Evolutionary conservation across 2,113 vertebrate species (phyloP), one percentile per base, ranked within the genome.

Genomic region (Athene cunicularia): DNA sequence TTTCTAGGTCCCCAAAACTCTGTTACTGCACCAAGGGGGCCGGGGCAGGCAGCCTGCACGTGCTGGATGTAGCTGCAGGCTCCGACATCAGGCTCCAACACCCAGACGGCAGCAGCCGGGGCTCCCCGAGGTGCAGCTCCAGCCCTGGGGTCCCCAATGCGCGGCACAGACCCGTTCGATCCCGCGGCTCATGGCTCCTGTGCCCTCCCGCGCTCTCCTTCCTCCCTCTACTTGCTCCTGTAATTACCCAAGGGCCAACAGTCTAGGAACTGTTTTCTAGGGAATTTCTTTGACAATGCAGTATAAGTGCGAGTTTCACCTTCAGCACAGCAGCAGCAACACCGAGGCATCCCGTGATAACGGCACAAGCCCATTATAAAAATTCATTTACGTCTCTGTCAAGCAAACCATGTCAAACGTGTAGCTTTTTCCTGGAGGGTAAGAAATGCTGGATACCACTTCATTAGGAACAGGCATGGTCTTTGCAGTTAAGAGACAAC

Each of bases 191-290:
- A 6, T 37, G 3, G 2, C 10, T 26, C 6, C 19, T 8, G 21
- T 5, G 49, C 58, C 47, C 67, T 55, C 89, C 72, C 64, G 18
- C 3, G 24, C 53, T 37, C 8, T 19, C 52, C 2, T 63, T 30
- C 64, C n/a, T 53, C 41, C 37, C 89, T 32, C 14, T 8, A 39
- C 35, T 28, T 27, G 45, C 77, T 66, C 20, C 6, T 1, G 32
- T 58, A 58, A 75, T 67, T 33, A 85, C 79, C 41, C 47, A 11
- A 53, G 64, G 70, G 79, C 45, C 70, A 63, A 17, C 43, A 17
- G 39, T 50, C 83, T 45, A 73, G 90, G 93, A 94, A 70, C 10
- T 12, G 50, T 83, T 91, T 84, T 90, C 92, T n/a, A 97, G 94
- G 85, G 81, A 93, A 50, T 55, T 84, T 71, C 84, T 84, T 16